Percentiles rank a stretch among this genome's conserved stretches.
Conservation (phyloP, 1,140 invertebrate species). For the Hycleus phaleratus region DNA sequence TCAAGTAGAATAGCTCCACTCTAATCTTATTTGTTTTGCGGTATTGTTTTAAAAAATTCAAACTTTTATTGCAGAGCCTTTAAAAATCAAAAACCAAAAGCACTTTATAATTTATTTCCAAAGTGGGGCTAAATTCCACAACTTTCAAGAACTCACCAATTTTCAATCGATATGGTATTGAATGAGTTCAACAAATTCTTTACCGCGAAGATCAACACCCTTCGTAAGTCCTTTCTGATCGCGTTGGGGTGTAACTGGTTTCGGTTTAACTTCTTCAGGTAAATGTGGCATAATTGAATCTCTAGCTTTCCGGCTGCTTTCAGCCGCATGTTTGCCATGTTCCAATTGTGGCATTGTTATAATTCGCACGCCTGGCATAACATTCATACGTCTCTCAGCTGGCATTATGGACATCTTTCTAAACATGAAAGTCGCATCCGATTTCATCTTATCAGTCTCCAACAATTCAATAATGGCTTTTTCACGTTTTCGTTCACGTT, state of each 20-base stretch:
- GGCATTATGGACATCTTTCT: slow-evolving; percentile 36
- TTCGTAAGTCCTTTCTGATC: neutral
- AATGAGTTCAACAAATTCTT: slow-evolving; percentile 18
- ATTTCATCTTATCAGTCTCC: slow-evolving; percentile 29
- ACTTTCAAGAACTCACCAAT: too few relatives aligned
- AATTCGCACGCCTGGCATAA: slow-evolving; percentile 35
- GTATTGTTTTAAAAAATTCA: too few relatives aligned
- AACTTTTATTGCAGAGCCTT: too few relatives aligned
- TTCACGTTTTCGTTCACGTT: slow-evolving; percentile 34
- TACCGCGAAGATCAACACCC: neutral
- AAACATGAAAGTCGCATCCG: slow-evolving; percentile 35
- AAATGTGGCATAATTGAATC: slow-evolving; percentile 5
- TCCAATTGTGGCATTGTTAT: too few relatives aligned
- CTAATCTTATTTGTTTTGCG: too few relatives aligned
- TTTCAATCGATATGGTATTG: slow-evolving; percentile 16
- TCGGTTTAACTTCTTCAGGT: slow-evolving; percentile 8
- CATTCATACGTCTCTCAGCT: slow-evolving; percentile 31
- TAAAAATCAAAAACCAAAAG: too few relatives aligned
- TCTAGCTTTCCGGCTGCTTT: slow-evolving; percentile 8
- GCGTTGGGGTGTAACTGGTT: neutral
- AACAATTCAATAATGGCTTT: slow-evolving; percentile 35
- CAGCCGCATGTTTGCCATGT: neutral
- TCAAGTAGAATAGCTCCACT: too few relatives aligned
- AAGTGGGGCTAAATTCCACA: too few relatives aligned
- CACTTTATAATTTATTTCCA: too few relatives aligned